These are phyloP conservation scores for Hyperoodon ampullatus DNA, from an alignment of 2,113 vertebrate genomes.

Conservation along the genomic window DNA sequence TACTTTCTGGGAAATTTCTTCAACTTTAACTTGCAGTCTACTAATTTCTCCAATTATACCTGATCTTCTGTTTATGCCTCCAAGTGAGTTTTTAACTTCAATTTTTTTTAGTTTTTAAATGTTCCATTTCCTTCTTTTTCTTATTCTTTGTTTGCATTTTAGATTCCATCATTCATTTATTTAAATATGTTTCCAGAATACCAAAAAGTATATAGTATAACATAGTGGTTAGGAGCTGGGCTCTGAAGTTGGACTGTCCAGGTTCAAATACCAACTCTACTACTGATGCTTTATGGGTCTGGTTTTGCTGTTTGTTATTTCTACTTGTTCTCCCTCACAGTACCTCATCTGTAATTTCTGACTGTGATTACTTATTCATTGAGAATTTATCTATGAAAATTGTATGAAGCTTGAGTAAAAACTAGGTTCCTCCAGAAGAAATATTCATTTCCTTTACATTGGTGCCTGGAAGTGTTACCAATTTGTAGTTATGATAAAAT, in stretches of 20 bases:
- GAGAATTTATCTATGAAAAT: not conserved
- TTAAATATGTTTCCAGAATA: not conserved
- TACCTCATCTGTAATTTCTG: not conserved
- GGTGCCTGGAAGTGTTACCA: not conserved
- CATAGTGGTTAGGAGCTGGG: not conserved
- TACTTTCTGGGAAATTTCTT: not conserved
- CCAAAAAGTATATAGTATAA: not conserved
- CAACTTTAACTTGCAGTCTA: not conserved
- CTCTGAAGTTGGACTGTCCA: not conserved
- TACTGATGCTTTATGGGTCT: not conserved
- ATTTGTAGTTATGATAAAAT: not conserved
- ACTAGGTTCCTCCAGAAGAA: not conserved
- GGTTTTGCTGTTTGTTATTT: not conserved
- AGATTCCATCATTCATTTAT: not conserved
- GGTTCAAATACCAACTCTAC: not conserved
- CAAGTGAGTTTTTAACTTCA: not conserved
- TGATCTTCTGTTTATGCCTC: not conserved
- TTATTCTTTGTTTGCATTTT: not conserved
- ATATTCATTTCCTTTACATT: not conserved
- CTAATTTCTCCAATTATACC: not conserved
- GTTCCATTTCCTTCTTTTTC: not conserved
- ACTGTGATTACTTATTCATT: not conserved
- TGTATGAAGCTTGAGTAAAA: not conserved
- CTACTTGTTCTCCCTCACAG: not conserved
- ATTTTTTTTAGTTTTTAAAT: not conserved